Conservation (phyloP, 2,888 invertebrate genomes). For the Carpatolechia fugitivella region DNA sequence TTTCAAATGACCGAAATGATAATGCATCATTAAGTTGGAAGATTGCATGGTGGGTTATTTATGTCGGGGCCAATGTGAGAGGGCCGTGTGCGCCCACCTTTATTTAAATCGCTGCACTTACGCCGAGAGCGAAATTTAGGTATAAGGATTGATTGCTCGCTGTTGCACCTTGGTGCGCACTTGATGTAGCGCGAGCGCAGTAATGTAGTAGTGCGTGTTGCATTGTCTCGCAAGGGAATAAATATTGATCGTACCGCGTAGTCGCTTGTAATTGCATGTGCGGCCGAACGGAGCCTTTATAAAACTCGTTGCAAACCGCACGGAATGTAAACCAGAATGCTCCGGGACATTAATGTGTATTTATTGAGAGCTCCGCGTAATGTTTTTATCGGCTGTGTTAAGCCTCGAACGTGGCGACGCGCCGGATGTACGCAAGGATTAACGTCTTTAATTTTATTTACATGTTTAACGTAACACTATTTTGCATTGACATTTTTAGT, state of each 20-base stretch:
- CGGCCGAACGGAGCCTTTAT: slow-evolving; percentile 72
- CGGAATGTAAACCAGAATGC: slow-evolving; percentile 77
- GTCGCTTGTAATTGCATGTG: slow-evolving; percentile 76
- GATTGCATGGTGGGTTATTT: slow-evolving; percentile 57
- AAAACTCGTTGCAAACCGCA: slow-evolving; percentile 76
- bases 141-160: slow-evolving; percentile 43
- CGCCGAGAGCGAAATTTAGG: slow-evolving; percentile 35
- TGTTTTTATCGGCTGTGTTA: slow-evolving; percentile 73
- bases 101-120: slow-evolving; percentile 39
- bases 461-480: slow-evolving; percentile 33
- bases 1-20: slow-evolving; percentile 51
- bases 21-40: slow-evolving; percentile 58
- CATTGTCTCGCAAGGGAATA: slow-evolving; percentile 62
- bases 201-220: slow-evolving; percentile 54
- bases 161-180: slow-evolving; percentile 31
- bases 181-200: slow-evolving; percentile 36
- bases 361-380: slow-evolving; percentile 75
- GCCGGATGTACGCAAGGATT: slow-evolving; percentile 49
- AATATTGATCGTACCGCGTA: slow-evolving; percentile 71
- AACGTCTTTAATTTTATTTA: slow-evolving; percentile 39
- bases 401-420: slow-evolving; percentile 53
- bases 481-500: slow-evolving; percentile 38
- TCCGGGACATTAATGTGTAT: slow-evolving; percentile 76
- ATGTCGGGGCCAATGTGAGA: slow-evolving; percentile 43
- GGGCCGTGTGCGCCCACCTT: slow-evolving; percentile 41